These are phyloP conservation scores for Eulemur coronatus DNA, from an alignment of 2,797 vertebrate genomes.

Conservation along the genomic window DNA sequence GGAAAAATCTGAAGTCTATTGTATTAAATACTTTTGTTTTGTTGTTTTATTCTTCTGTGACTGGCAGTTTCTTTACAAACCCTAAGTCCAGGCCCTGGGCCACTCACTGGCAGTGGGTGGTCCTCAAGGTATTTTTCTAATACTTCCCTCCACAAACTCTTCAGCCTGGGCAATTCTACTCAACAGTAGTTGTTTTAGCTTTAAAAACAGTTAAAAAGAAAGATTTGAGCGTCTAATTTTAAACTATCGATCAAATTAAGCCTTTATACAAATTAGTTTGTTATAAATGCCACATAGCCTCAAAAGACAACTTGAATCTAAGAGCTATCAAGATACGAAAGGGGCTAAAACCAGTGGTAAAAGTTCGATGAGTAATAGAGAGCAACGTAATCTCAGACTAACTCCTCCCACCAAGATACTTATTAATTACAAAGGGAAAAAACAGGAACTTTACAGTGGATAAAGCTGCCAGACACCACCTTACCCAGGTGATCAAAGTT, in stretches of 20 bases:
- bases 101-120: neutral
- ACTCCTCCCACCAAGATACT: neutral
- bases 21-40: conserved; percentile 22
- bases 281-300: neutral
- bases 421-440: neutral
- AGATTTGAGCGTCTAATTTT: neutral
- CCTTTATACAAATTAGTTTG: neutral
- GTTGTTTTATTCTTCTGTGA: conserved; percentile 57
- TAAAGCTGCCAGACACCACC: neutral
- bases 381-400: neutral
- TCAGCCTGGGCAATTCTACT: neutral
- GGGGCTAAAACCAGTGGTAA: neutral
- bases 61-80: conserved; percentile 19
- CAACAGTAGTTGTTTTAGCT: neutral
- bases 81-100: neutral
- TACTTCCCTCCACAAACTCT: neutral
- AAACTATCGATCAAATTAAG: neutral
- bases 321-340: neutral
- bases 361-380: neutral
- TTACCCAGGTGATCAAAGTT: neutral
- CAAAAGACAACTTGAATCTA: neutral
- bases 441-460: neutral
- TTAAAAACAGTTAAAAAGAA: neutral
- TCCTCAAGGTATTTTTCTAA: neutral
- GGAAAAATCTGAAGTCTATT: conserved; percentile 49